These are phyloP conservation scores for Aspidiotus rigidus DNA, from an alignment of 2,888 invertebrate species.

Conservation along the genomic window DNA sequence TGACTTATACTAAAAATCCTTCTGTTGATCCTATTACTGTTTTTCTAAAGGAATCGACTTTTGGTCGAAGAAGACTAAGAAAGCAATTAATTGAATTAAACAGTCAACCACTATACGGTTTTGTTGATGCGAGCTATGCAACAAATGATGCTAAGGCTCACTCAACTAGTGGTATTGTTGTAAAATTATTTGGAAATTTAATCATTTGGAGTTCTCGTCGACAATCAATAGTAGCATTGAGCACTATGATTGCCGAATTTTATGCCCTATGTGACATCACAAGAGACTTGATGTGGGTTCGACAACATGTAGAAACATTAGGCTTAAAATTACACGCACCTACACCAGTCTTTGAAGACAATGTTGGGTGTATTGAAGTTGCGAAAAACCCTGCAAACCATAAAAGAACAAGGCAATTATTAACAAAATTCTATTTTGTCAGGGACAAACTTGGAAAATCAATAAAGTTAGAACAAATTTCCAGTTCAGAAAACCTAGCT, in stretches of 20 bases:
- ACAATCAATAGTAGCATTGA: background rate
- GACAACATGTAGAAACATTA: background rate
- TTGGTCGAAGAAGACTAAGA: too few relatives aligned
- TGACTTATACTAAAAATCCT: background rate
- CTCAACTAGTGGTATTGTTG: background rate
- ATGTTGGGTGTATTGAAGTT: background rate
- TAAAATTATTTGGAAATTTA: background rate
- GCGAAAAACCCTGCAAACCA: background rate
- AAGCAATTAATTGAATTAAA: too few relatives aligned
- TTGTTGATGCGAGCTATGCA: background rate
- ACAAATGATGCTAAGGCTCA: background rate
- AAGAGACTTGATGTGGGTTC: background rate
- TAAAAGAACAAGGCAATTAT: background rate
- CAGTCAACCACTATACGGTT: background rate
- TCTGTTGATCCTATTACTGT: too few relatives aligned
- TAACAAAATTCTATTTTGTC: constrained; percentile 2
- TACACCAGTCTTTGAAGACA: constrained; percentile 7
- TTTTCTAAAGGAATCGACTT: too few relatives aligned
- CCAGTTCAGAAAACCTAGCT: background rate
- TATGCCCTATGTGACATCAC: background rate
- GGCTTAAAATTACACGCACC: background rate
- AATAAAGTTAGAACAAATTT: background rate
- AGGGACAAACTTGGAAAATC: background rate
- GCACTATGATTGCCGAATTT: background rate
- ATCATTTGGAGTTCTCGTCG: background rate